A percentile compares a stretch with the other conserved stretches of the same genome.
Evolutionary conservation across 2,797 vertebrate species (phyloP).

Genomic region (Pangasius macronema): DNA sequence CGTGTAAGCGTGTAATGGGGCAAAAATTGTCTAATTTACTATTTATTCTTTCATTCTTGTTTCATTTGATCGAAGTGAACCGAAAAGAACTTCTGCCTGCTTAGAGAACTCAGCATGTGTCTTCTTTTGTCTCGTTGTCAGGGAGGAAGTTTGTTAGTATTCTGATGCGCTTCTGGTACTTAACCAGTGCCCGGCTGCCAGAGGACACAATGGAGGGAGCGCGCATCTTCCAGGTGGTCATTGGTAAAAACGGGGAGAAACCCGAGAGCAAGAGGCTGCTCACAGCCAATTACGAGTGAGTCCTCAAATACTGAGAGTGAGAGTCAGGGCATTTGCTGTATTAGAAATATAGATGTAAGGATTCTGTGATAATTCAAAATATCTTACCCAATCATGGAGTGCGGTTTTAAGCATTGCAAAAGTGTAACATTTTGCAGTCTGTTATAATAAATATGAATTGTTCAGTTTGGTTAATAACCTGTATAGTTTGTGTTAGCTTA

Average conservation of each 20-base stretch:
- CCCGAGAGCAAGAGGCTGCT: conserved; percentile 81
- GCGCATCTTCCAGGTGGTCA: conserved; percentile 78
- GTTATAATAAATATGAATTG: not conserved
- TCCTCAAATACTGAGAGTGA: conserved; percentile 11
- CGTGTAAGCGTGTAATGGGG: not conserved
- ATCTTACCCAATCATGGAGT: not conserved
- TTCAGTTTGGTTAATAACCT: not conserved
- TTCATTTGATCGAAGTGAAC: not conserved
- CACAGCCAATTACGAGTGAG: conserved; percentile 92
- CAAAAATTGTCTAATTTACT: not conserved
- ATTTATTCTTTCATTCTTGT: not conserved
- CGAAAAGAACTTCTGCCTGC: not conserved
- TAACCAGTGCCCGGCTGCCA: conserved; percentile 82
- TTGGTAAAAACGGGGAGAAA: conserved; percentile 71
- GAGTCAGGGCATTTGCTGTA: not conserved
- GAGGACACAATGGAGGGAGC: conserved; percentile 77
- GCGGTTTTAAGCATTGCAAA: not conserved
- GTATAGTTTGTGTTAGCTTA: not conserved
- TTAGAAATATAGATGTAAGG: not conserved
- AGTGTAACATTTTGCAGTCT: not conserved
- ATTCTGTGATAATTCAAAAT: not conserved
- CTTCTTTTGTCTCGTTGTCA: conserved; percentile 60
- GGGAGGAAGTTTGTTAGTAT: conserved; percentile 93
- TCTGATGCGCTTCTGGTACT: conserved; percentile 94
- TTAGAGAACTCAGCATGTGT: not conserved